Conservation (phyloP, 2,888 invertebrate species). For the Bhutanitis thaidina region DNA sequence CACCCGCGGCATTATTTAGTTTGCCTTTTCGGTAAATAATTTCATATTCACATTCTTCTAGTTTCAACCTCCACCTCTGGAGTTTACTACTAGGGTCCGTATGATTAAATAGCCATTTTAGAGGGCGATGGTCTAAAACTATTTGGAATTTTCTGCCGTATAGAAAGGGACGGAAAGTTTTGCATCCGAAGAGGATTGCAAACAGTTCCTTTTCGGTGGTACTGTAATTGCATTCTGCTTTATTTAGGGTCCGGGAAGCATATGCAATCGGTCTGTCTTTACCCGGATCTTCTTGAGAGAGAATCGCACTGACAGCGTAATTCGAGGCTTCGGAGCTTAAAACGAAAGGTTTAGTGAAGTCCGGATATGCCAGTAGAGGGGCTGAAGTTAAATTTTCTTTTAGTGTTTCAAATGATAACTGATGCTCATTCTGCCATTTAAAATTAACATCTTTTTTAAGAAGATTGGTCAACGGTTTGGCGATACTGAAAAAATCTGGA, state of each 20-base stretch:
- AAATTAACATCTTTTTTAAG: slow-evolving; percentile 28
- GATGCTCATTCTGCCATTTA: slow-evolving; percentile 24
- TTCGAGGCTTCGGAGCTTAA: slow-evolving; percentile 36
- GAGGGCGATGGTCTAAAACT: too few species aligned
- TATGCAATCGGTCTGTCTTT: slow-evolving; percentile 26
- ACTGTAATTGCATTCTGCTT: too few species aligned
- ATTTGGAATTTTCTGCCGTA: too few species aligned
- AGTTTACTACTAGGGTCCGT: too few species aligned
- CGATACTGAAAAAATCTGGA: slow-evolving; percentile 33
- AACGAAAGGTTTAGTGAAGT: slow-evolving; percentile 34
- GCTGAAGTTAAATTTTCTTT: slow-evolving; percentile 26
- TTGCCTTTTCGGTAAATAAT: too few species aligned
- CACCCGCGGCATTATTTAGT: background rate
- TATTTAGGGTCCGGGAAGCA: too few species aligned
- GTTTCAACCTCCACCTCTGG: too few species aligned
- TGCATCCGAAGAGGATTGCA: too few species aligned
- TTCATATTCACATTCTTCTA: too few species aligned
- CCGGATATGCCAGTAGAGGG: slow-evolving; percentile 40
- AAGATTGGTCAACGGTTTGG: slow-evolving; percentile 29
- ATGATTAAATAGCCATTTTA: too few species aligned
- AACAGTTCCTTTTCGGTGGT: too few species aligned
- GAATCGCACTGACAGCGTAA: slow-evolving; percentile 30
- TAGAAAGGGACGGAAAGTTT: too few species aligned
- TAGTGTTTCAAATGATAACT: slow-evolving; percentile 25
- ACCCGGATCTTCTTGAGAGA: background rate